Base-by-base conservation (phyloP, 2,888 invertebrate species). In the Rhodophaea formosa region DNA sequence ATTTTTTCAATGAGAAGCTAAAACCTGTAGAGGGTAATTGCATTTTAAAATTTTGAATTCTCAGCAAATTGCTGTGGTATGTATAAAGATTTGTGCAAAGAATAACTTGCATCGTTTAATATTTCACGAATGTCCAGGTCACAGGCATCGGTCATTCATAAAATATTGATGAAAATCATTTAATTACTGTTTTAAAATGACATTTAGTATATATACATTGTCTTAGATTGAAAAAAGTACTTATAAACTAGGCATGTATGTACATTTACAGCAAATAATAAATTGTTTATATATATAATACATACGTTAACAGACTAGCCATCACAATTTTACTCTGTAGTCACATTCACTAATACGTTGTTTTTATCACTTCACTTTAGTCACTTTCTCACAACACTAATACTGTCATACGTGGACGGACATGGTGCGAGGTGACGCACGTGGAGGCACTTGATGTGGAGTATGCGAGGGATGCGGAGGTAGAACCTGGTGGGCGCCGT, bases 341-440 rank as follows among this genome's bases (percentile, higher is more conserved):
- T 79, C 71, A 70, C 70, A 72, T 63, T 56, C 64, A 64, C 62
- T 66, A 64, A 62, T 66, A 64, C 61, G 67, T 61, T 65, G 71
- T 69, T 66, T 67, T 70, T 69, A 70, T 75, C 75, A 82, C 77
- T 72, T 70, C 72, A 80, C 76, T 74, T 65, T 64, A 66, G 62
- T 66, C 42, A 57, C 62, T 58, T 62, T 69, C 77, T 79, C 91
- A 64, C 64, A 32, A 30, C 54, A 35, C 56, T 57, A 53, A 42
- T 53, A 54, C 39, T 54, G 72, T 72, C 89, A 95, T 83, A 96
- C 96, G 89, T 96, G 96, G 82, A 96, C 96, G 83, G 96, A 95
- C 77, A 95, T 94, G 56, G 94, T 94, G 69, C 95, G 92, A 49
- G 94, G 91, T 49, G 94, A 91, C 66, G 92, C 92, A 60, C 92